phyloP scores from a whole-genome alignment of 1,140 invertebrate genomes.

The Drosophila athabasca region DNA sequence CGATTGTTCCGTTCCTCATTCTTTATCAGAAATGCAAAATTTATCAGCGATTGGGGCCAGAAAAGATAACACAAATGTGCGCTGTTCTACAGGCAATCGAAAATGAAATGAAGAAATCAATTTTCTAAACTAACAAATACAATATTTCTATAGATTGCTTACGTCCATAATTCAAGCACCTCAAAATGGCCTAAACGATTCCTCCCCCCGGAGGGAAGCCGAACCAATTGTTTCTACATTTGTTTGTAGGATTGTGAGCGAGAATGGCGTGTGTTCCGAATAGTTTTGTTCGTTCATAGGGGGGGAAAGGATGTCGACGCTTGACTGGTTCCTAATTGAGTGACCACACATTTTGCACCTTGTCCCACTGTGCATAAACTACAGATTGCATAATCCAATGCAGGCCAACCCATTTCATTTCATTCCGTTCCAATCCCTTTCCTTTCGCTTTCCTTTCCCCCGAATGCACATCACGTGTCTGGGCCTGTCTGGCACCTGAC shows the following conservation, averaged over 20 bases:
- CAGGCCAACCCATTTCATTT: neutral
- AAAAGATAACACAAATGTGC: constrained; percentile 46
- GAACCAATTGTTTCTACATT: constrained; percentile 37
- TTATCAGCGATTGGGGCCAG: constrained; percentile 42
- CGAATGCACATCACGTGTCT: constrained; percentile 52
- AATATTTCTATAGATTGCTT: constrained; percentile 30
- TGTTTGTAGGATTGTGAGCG: neutral
- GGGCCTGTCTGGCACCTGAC: constrained; percentile 64
- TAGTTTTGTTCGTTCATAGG: neutral
- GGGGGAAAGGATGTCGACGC: constrained; percentile 35
- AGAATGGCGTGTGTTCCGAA: constrained; percentile 10
- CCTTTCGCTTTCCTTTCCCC: neutral
- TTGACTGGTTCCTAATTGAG: constrained; percentile 66
- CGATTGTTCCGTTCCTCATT: no score
- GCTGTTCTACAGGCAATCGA: constrained; percentile 35
- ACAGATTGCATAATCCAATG: constrained; percentile 59
- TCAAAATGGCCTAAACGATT: constrained; percentile 17
- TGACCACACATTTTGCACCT: constrained; percentile 27
- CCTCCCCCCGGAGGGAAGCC: constrained; percentile 24
- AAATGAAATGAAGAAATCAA: constrained; percentile 25
- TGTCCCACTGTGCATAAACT: constrained; percentile 39
- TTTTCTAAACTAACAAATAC: constrained; percentile 31
- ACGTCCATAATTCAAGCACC: constrained; percentile 12
- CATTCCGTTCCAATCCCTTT: neutral
- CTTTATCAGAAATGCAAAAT: constrained; percentile 57